Percentiles rank a stretch among this genome's conserved stretches.
Conservation (phyloP, 2,113 vertebrate genomes). For the Fregata magnificens region DNA sequence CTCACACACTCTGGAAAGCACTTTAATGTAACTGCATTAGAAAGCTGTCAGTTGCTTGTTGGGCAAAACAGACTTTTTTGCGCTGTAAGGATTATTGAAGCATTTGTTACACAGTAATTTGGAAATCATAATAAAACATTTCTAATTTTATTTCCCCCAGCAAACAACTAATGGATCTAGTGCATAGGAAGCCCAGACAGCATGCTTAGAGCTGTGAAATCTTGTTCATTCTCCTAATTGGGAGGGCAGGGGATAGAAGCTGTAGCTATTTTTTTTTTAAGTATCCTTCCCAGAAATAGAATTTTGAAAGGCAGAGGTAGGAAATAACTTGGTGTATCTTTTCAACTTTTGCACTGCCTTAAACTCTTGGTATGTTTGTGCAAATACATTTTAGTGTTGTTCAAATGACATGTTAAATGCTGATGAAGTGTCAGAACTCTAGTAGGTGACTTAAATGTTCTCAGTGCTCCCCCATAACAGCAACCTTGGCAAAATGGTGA, state of each 20-base stretch:
- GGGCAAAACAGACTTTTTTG: conserved; percentile 75
- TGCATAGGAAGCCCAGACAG: conserved; percentile 39
- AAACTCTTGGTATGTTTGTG: background rate
- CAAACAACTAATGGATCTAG: conserved; percentile 50
- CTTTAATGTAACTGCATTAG: conserved; percentile 92
- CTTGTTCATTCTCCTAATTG: conserved; percentile 42
- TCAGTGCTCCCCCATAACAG: background rate
- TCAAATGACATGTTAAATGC: background rate
- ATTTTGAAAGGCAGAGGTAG: background rate
- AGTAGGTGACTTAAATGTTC: background rate
- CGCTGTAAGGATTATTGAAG: conserved; percentile 73
- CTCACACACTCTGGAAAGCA: conserved; percentile 81
- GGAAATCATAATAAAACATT: conserved; percentile 70
- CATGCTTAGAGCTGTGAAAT: background rate
- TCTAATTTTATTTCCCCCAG: conserved; percentile 74
- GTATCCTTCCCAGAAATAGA: background rate
- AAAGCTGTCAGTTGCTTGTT: conserved; percentile 83
- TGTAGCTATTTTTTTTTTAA: background rate
- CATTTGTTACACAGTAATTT: conserved; percentile 81
- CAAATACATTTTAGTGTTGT: background rate
- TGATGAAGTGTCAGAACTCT: background rate
- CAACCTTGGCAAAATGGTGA: background rate
- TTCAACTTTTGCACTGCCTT: background rate
- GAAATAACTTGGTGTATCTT: background rate
- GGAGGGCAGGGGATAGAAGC: background rate